Evolutionary conservation across 2,888 invertebrate species (phyloP).

Genomic region (Myopa testacea): DNA sequence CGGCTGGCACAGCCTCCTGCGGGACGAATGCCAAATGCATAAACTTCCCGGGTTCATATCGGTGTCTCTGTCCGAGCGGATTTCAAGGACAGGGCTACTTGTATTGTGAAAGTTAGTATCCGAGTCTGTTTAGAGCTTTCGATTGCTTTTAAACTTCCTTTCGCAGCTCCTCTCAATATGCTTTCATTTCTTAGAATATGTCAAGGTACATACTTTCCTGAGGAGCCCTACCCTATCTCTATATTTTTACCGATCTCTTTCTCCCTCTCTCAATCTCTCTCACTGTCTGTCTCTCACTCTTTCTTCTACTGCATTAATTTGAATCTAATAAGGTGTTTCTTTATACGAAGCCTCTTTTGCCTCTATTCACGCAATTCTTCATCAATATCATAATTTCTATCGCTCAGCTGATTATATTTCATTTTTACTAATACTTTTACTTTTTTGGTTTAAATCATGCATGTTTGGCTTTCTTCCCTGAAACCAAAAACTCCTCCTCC

Average conservation of each 20-base stretch:
- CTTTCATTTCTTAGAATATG: constrained; percentile 1
- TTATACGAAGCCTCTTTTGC: constrained; percentile 56
- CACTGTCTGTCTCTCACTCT: not conserved
- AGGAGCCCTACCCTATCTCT: not conserved
- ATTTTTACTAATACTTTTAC: constrained; percentile 43
- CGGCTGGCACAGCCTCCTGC: constrained; percentile 77
- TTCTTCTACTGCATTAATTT: not conserved
- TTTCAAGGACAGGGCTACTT: constrained; percentile 81
- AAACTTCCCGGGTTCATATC: constrained; percentile 84
- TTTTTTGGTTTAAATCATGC: constrained; percentile 15
- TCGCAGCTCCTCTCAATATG: constrained; percentile 16
- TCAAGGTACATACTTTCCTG: not conserved
- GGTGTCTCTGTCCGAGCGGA: constrained; percentile 81
- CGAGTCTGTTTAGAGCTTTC: constrained; percentile 23
- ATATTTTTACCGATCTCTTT: not conserved
- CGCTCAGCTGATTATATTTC: constrained; percentile 13
- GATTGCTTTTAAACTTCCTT: constrained; percentile 15
- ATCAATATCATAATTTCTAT: constrained; percentile 3
- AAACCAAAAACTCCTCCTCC: constrained; percentile 25
- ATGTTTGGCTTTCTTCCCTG: constrained; percentile 39
- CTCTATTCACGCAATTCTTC: constrained; percentile 53
- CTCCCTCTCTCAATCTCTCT: constrained; percentile 7
- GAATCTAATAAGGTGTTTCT: not conserved
- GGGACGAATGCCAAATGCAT: constrained; percentile 83
- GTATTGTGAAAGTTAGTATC: constrained; percentile 82